Evolutionary conservation across 2,888 invertebrate species (phyloP).

Genomic region (Lysandra bellargus): DNA sequence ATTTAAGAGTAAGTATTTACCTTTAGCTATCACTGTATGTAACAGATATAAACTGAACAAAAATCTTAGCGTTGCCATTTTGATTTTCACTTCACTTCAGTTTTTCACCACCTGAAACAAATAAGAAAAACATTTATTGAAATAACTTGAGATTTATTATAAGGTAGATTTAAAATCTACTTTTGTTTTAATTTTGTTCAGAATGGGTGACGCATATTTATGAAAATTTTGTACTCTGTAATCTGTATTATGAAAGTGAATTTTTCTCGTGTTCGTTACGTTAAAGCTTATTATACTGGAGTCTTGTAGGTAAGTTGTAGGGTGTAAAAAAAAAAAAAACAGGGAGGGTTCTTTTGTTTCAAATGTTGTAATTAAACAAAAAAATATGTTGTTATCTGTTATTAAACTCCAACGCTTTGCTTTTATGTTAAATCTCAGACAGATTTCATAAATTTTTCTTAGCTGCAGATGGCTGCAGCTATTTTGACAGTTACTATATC

Average conservation of each 20-base stretch:
- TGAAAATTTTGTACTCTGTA: not conserved
- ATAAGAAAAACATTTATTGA: not conserved
- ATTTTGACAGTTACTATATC: not conserved
- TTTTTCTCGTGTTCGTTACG: not conserved
- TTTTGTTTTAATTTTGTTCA: not conserved
- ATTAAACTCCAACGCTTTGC: too few species aligned
- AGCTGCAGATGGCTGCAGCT: not conserved
- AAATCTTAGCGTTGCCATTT: slow-evolving; percentile 22
- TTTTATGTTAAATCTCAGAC: too few species aligned
- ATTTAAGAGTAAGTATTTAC: slow-evolving; percentile 4
- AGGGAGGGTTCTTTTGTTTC: not conserved
- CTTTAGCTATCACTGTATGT: slow-evolving; percentile 26
- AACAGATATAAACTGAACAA: slow-evolving; percentile 26
- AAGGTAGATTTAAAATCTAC: not conserved
- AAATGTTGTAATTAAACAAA: too few species aligned
- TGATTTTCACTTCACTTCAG: slow-evolving; percentile 20
- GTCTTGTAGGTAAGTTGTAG: not conserved
- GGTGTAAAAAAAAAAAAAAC: too few species aligned
- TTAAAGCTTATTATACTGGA: not conserved
- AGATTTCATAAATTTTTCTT: too few species aligned
- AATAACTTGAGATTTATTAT: not conserved
- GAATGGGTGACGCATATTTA: not conserved
- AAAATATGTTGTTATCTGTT: too few species aligned
- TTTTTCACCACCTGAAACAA: slow-evolving; percentile 20
- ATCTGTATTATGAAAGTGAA: not conserved